Evolutionary conservation across 2,797 vertebrate genomes (phyloP).

Genomic region (Intellagama lesueurii): DNA sequence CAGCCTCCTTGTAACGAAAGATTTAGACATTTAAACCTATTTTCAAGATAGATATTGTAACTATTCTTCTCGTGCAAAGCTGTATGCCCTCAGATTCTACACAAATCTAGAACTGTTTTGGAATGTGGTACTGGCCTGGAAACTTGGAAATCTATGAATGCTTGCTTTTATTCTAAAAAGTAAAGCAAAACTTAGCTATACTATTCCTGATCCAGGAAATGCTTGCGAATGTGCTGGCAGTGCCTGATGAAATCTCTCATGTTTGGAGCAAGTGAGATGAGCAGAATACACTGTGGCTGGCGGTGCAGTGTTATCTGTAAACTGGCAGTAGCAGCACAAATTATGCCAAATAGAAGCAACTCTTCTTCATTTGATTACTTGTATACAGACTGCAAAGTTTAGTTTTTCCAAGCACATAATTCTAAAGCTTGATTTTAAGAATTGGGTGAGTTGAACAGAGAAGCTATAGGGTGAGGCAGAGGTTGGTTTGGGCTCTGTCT

Average conservation of each 20-base stretch:
- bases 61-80: too few relatives aligned
- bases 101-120: neutral
- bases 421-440: neutral
- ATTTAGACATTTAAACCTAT: neutral
- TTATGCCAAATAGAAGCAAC: neutral
- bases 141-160: neutral
- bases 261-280: neutral
- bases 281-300: neutral
- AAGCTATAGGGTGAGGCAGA: neutral
- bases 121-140: neutral
- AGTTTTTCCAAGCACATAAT: neutral
- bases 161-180: neutral
- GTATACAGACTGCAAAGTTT: neutral
- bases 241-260: neutral
- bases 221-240: neutral
- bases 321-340: neutral
- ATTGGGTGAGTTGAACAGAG: neutral
- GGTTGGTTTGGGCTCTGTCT: neutral
- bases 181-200: neutral
- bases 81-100: neutral
- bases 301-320: too few relatives aligned
- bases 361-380: neutral
- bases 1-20: neutral
- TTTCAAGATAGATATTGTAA: neutral
- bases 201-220: neutral